phyloP scores from a whole-genome alignment of 2,113 vertebrate genomes.

The Polyodon spathula region DNA sequence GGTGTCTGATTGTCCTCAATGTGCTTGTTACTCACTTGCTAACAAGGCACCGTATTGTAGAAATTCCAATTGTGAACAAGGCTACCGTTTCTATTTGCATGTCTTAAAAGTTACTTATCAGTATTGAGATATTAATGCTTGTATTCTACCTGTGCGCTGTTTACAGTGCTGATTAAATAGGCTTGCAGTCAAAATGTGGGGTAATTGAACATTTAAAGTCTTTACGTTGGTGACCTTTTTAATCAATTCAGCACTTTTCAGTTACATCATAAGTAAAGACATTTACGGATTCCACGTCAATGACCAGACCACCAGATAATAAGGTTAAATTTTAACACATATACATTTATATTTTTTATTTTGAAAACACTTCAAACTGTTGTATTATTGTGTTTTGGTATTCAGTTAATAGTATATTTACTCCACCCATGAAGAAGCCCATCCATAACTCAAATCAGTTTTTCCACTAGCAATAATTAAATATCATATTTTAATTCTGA shows the following conservation, averaged over 20 bases:
- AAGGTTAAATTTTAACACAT: constrained; percentile 17
- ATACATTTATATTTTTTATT: constrained; percentile 25
- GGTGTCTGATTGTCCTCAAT: constrained; percentile 91
- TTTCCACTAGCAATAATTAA: constrained; percentile 32
- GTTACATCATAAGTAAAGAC: not conserved
- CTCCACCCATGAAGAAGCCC: constrained; percentile 26
- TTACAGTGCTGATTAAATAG: not conserved
- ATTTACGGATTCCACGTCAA: constrained; percentile 23
- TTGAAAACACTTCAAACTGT: constrained; percentile 17
- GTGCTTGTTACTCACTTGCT: constrained; percentile 82
- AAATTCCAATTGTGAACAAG: constrained; percentile 83
- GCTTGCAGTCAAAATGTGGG: too few relatives aligned
- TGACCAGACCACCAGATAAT: constrained; percentile 10
- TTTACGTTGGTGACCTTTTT: too few relatives aligned
- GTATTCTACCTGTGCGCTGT: not conserved
- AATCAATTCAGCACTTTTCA: not conserved
- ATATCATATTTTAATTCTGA: constrained; percentile 33
- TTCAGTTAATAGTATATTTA: constrained; percentile 27
- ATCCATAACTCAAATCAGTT: constrained; percentile 32
- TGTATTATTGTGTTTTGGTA: too few relatives aligned
- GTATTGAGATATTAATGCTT: constrained; percentile 70
- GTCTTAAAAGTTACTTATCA: constrained; percentile 75
- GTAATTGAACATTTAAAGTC: too few relatives aligned
- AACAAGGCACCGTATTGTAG: constrained; percentile 94
- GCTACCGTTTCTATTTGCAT: constrained; percentile 81